Percentiles rank a stretch among this genome's conserved stretches.
Evolutionary conservation across 2,113 vertebrate species (phyloP).

Genomic region (Gracilinanus agilis): DNA sequence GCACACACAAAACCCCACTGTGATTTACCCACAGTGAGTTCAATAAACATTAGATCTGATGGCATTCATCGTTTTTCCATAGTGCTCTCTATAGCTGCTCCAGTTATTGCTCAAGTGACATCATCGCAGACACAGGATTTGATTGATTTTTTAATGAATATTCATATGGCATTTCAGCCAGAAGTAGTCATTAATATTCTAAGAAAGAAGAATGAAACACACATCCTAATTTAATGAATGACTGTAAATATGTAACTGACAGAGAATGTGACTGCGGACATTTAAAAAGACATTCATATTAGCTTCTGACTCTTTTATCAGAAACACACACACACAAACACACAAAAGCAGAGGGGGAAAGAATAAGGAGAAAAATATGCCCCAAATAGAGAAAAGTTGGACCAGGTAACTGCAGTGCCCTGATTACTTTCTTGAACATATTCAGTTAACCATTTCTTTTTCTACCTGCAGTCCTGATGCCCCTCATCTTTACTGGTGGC

Average conservation of each 20-base stretch:
- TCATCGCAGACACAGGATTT: conserved; percentile 71
- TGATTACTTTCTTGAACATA: background rate
- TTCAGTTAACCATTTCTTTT: background rate
- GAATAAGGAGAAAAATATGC: background rate
- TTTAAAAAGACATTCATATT: conserved; percentile 70
- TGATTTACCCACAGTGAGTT: conserved; percentile 72
- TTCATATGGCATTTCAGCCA: conserved; percentile 79
- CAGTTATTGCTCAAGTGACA: conserved; percentile 75
- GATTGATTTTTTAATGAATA: conserved; percentile 81
- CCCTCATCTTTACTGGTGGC: conserved; percentile 4
- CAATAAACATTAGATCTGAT: conserved; percentile 82
- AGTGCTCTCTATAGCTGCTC: conserved; percentile 73
- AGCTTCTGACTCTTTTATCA: conserved; percentile 47
- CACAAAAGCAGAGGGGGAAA: background rate
- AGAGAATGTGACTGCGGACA: conserved; percentile 68
- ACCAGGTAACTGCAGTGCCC: background rate
- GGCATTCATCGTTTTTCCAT: conserved; percentile 79
- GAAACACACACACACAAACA: background rate
- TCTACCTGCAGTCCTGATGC: background rate
- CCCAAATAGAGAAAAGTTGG: background rate
- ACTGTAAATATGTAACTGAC: conserved; percentile 76
- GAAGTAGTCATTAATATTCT: conserved; percentile 80
- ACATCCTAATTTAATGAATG: conserved; percentile 78
- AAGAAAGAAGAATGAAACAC: conserved; percentile 78
- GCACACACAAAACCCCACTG: conserved; percentile 58